Evolutionary conservation across 2,113 vertebrate genomes (phyloP).

Genomic region (Galemys pyrenaicus): DNA sequence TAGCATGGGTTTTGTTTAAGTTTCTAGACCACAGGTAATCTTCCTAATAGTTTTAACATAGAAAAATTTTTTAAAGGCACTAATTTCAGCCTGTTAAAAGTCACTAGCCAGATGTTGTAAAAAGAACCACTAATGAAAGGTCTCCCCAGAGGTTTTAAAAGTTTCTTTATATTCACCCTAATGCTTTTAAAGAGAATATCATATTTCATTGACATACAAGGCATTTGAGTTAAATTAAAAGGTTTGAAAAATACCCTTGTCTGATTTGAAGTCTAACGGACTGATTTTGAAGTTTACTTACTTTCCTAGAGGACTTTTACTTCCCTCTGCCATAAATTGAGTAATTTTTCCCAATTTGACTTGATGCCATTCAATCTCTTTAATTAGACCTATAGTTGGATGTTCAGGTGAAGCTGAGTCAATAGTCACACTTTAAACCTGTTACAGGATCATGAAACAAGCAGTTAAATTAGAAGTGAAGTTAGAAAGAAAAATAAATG

Average conservation of each 20-base stretch:
- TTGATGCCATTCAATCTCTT: slow-evolving; percentile 60
- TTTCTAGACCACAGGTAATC: slow-evolving; percentile 71
- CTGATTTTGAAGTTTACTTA: slow-evolving; percentile 65
- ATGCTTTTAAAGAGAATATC: slow-evolving; percentile 76
- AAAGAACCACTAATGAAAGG: slow-evolving; percentile 77
- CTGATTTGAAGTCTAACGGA: slow-evolving; percentile 58
- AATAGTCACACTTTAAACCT: slow-evolving; percentile 21
- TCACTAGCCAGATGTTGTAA: slow-evolving; percentile 78
- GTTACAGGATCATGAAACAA: background rate
- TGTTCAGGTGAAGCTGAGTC: slow-evolving; percentile 57
- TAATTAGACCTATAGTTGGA: slow-evolving; percentile 60
- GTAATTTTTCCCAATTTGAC: slow-evolving; percentile 69
- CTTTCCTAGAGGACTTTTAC: slow-evolving; percentile 56
- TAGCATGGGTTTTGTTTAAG: slow-evolving; percentile 62
- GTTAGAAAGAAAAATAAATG: slow-evolving; percentile 9
- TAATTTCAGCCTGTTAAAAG: slow-evolving; percentile 76
- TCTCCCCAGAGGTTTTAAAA: slow-evolving; percentile 70
- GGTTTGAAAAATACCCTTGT: slow-evolving; percentile 62
- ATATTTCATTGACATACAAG: slow-evolving; percentile 74
- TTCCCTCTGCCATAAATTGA: slow-evolving; percentile 53
- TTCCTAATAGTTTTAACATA: slow-evolving; percentile 75
- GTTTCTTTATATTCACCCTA: slow-evolving; percentile 75
- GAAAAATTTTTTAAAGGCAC: slow-evolving; percentile 72
- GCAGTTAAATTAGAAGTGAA: background rate
- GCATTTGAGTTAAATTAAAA: slow-evolving; percentile 73